Evolutionary conservation across 1,140 invertebrate genomes (phyloP), one percentile per base, ranked within the genome.

Genomic region (Holotrichia oblita): DNA sequence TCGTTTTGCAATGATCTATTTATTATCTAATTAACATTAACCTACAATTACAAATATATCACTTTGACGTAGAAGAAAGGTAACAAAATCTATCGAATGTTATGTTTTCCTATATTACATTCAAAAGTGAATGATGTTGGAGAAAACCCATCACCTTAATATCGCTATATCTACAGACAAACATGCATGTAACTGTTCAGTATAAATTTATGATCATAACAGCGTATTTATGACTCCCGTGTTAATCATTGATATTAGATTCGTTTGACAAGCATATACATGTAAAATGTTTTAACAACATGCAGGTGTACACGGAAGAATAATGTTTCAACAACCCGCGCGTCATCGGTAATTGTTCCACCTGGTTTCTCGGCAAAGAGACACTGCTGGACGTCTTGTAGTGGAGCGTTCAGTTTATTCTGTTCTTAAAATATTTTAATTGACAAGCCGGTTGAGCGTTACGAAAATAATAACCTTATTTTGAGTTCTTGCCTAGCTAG

Each of bases 361-460:
- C 61, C 61, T 69, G 61, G 20, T 69, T 69, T 69, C 20, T 69
- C 61, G 61, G 22, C 61, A 22, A 69, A 34, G 61, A 69, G 61
- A 69, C 61, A 22, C 61, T 69, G 61, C 61, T 69, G 61, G 61
- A 69, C 61, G 61, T 69, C 61, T 69, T 20, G 61, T 22, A 17
- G 61, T 10, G 17, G 20, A 69, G 61, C 22, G 61, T 9, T 69
- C 61, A 22, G 22, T 20, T 17, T 69, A 22, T 69, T 64, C 59
- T 64, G 61, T 69, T 69, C 61, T 17, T 69, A 27, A 69, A 69
- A 69, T 69, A 69, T 69, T 69, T 69, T 69, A 69, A 69, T 69
- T 69, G 61, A 69, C 61, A 69, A 69, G 17, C 22, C 61, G 24
- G 61, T 69, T 34, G 61, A 69, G 61, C 61, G 61, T 69, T 27